Conservation (phyloP, 2,113 vertebrate species). For the Crocuta crocuta region DNA sequence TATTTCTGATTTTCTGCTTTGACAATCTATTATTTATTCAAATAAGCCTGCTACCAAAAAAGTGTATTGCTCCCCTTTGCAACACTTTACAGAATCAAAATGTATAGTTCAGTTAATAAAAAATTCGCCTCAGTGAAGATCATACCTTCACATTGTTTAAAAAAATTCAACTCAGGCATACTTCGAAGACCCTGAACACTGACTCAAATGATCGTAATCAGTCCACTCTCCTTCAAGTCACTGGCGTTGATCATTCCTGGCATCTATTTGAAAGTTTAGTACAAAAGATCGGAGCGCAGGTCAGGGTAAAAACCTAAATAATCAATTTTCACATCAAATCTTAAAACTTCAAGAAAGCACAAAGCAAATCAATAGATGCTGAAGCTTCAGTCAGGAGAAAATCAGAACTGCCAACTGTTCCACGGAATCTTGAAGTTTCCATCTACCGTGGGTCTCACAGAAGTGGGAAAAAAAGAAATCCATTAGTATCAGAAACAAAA, state of each 20-base stretch:
- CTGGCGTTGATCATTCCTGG: background rate
- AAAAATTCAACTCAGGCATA: background rate
- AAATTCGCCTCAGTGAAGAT: constrained; percentile 50
- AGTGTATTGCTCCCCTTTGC: background rate
- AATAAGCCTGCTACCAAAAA: constrained; percentile 47
- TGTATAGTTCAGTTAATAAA: constrained; percentile 51
- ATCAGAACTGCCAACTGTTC: background rate
- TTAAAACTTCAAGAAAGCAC: constrained; percentile 54
- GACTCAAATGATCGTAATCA: background rate
- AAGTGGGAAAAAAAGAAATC: background rate
- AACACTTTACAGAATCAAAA: constrained; percentile 34
- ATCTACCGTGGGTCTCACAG: background rate
- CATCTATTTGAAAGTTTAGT: background rate
- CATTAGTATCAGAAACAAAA: background rate
- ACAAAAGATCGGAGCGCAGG: background rate
- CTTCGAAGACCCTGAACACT: background rate
- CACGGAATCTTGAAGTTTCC: background rate
- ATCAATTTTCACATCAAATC: constrained; percentile 33
- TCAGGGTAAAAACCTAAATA: constrained; percentile 53
- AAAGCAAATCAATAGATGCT: background rate
- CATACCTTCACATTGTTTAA: constrained; percentile 6
- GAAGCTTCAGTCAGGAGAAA: constrained; percentile 16
- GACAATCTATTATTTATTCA: constrained; percentile 55
- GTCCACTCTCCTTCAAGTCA: background rate
- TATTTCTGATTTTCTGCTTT: constrained; percentile 45